Conservation (phyloP, 2,113 vertebrate genomes). For the Tetrao urogallus region DNA sequence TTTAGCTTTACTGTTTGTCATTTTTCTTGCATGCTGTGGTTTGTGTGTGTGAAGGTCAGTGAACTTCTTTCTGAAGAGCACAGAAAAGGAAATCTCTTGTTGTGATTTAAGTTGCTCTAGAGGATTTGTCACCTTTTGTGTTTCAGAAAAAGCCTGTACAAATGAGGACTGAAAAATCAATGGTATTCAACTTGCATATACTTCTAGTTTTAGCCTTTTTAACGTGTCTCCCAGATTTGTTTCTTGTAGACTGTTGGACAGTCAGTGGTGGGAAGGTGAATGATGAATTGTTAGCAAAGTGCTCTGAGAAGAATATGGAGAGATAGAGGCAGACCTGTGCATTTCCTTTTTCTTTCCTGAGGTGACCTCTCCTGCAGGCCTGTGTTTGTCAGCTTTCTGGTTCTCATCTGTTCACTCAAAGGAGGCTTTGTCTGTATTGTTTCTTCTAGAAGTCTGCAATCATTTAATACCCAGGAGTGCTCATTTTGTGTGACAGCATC, state of each 20-base stretch:
- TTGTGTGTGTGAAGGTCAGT: not conserved
- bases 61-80: not conserved
- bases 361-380: not conserved
- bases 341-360: not conserved
- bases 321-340: not conserved
- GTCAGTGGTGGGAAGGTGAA: not conserved
- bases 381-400: not conserved
- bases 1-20: not conserved
- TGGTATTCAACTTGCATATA: not conserved
- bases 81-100: not conserved
- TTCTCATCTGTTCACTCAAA: not conserved
- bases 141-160: not conserved
- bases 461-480: not conserved
- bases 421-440: not conserved
- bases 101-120: not conserved
- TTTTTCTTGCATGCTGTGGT: not conserved
- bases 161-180: not conserved
- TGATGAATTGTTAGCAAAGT: not conserved
- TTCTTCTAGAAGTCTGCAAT: not conserved
- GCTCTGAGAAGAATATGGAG: not conserved
- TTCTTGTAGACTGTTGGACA: not conserved
- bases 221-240: too few species aligned
- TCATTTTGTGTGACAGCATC: not conserved
- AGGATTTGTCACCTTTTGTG: not conserved
- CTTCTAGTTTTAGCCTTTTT: not conserved